A percentile compares a stretch with the other conserved stretches of the same genome.
Conservation (phyloP, 1,140 invertebrate genomes). For the Drosophila ficusphila region DNA sequence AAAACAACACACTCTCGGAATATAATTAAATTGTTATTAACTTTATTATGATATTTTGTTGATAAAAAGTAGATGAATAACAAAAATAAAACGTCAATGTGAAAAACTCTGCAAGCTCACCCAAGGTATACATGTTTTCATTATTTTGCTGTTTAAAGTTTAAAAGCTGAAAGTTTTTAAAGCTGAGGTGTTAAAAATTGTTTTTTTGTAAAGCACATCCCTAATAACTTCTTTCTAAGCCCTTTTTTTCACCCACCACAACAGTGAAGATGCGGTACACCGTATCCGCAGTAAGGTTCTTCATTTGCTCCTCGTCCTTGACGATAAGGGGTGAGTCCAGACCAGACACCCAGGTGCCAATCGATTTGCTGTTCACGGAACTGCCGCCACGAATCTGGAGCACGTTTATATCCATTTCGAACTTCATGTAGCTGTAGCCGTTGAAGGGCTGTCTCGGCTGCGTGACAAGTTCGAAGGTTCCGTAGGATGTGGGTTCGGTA, state of each 20-base stretch:
- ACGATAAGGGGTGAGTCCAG: constrained; percentile 87
- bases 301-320: constrained; percentile 87
- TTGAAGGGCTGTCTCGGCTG: constrained; percentile 86
- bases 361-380: constrained; percentile 86
- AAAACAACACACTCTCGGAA: neutral
- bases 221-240: neutral
- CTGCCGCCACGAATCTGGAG: constrained; percentile 88
- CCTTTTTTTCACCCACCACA: constrained; percentile 85
- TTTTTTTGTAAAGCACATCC: too few relatives aligned
- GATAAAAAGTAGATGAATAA: neutral
- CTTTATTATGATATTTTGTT: neutral
- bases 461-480: constrained; percentile 85
- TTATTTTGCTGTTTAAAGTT: too few relatives aligned
- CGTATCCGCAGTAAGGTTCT: constrained; percentile 91
- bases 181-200: too few relatives aligned
- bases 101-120: too few relatives aligned
- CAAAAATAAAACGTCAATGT: neutral
- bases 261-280: constrained; percentile 93
- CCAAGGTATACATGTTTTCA: too few relatives aligned
- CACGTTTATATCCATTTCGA: constrained; percentile 88
- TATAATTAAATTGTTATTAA: neutral
- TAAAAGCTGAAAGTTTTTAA: too few relatives aligned
- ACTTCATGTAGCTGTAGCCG: constrained; percentile 90
- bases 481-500: constrained; percentile 88
- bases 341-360: constrained; percentile 89